These are phyloP conservation scores for Cossypha niveicapilla DNA, from an alignment of 2,797 vertebrate species.

Conservation along the genomic window DNA sequence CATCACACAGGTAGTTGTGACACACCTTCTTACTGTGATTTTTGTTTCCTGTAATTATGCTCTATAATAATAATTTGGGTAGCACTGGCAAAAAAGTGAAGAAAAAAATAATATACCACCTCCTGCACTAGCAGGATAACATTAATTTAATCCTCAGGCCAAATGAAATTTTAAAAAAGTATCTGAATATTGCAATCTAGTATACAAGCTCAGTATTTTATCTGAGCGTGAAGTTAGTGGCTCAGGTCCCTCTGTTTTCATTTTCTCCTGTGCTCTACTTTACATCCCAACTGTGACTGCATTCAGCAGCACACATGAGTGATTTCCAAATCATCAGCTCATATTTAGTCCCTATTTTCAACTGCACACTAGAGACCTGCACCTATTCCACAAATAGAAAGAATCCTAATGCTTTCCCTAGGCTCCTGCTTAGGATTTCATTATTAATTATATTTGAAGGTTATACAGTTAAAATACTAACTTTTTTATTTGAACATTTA, in stretches of 20 bases:
- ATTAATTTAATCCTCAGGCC: neutral
- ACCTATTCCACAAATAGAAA: constrained; percentile 68
- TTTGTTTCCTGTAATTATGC: neutral
- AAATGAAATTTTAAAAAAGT: neutral
- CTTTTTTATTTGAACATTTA: constrained; percentile 75
- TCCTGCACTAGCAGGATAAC: neutral
- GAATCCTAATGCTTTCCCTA: constrained; percentile 56
- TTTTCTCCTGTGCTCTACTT: constrained; percentile 48
- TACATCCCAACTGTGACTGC: neutral
- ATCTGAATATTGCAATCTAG: neutral
- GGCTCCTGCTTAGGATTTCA: constrained; percentile 64
- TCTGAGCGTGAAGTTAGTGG: neutral
- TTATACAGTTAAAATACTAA: constrained; percentile 73
- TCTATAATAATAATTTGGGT: neutral
- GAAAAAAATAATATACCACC: neutral
- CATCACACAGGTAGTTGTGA: neutral
- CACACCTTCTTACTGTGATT: neutral
- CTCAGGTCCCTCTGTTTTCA: neutral
- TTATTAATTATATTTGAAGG: constrained; percentile 74
- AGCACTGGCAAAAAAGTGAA: neutral
- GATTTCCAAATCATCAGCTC: constrained; percentile 53
- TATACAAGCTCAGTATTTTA: neutral
- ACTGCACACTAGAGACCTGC: constrained; percentile 54
- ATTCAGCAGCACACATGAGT: constrained; percentile 1
- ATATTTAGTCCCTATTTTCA: constrained; percentile 61